Evolutionary conservation across 2,113 vertebrate genomes (phyloP), one percentile per base, ranked within the genome.

Genomic region (Cavia porcellus): DNA sequence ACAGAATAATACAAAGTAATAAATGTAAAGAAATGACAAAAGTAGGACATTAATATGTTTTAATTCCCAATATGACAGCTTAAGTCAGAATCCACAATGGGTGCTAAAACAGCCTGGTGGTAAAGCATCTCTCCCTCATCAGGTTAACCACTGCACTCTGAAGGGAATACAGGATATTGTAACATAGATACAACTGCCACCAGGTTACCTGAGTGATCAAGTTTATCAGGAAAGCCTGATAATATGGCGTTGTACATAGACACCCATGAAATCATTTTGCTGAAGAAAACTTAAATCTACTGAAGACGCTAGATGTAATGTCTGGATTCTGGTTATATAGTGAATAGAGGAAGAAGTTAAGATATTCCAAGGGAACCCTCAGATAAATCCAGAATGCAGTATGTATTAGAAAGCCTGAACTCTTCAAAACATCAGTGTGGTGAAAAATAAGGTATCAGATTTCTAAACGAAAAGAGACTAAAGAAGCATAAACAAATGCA

Each of bases 1-100:
- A 84, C 6, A 96, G 45, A 74, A 92, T 94, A 95, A 64, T 47
- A 47, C 24, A 94, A 92, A 52, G 3, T 75, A 59, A 75, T 57
- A 86, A 85, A 74, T n/a, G 24, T 47, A 22, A 75, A 94, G 70
- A 8, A 85, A 38, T 83, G 14, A 77, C 1, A 82, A 17, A 84
- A 95, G 57, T 87, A 84, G 47, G 85, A 70, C 7, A 87, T 30
- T 45, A 72, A n/a, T 82, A 77, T 80, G 93, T 77, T 74, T 13
- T 64, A 89, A 66, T 6, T 50, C 9, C 24, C 25, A 57, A 57
- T 92, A 14, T 75, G 93, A 92, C 35, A 82, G 32, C 66, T 92
- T 47, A 83, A 72, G 64, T 66, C 88, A 95, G 22, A 64, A 83
- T 81, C 15, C 52, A 66, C 64, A 47, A 10, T 52, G 25, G 64